A percentile compares a stretch with the other conserved stretches of the same genome.
Conservation (phyloP, 92 coral and sea anemone species). For the Metridium senile region DNA sequence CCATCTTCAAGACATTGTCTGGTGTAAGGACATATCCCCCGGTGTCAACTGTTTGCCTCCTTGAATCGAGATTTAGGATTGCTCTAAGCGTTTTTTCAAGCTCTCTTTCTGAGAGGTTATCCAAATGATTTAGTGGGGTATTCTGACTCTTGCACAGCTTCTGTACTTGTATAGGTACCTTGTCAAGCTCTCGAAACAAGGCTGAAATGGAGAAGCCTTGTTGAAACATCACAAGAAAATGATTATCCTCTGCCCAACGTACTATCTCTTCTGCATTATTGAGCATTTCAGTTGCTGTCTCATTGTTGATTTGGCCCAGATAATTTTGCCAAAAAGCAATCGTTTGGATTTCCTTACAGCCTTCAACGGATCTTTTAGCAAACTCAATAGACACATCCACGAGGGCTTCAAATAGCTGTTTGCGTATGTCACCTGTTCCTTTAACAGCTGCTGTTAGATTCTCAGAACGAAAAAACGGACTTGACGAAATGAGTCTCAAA, state of each 20-base stretch:
- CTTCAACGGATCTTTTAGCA: constrained; percentile 64
- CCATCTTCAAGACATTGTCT: constrained; percentile 84
- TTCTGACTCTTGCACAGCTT: constrained; percentile 62
- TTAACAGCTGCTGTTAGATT: constrained; percentile 58
- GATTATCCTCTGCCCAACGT: constrained; percentile 82
- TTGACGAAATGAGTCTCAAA: constrained; percentile 65
- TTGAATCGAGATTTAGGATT: constrained; percentile 45
- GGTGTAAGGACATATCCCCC: constrained; percentile 77
- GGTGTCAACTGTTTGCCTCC: background rate
- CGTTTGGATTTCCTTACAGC: constrained; percentile 52
- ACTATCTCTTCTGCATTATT: constrained; percentile 74
- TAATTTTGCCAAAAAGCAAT: no score
- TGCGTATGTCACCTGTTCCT: constrained; percentile 58
- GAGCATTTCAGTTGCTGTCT: constrained; percentile 70
- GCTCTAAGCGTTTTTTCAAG: constrained; percentile 56
- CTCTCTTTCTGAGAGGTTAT: constrained; percentile 44
- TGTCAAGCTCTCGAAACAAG: constrained; percentile 54
- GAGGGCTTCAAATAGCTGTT: constrained; percentile 65
- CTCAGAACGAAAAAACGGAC: constrained; percentile 64
- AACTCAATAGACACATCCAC: constrained; percentile 70
- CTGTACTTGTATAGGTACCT: constrained; percentile 60
- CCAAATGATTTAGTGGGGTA: constrained; percentile 34
- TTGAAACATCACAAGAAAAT: constrained; percentile 73
- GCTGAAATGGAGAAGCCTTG: constrained; percentile 69
- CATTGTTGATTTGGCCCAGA: constrained; percentile 1